A percentile compares a stretch with the other conserved stretches of the same genome.
Conservation (phyloP, 2,113 vertebrate genomes). For the Ptilorrhoa leucosticta region DNA sequence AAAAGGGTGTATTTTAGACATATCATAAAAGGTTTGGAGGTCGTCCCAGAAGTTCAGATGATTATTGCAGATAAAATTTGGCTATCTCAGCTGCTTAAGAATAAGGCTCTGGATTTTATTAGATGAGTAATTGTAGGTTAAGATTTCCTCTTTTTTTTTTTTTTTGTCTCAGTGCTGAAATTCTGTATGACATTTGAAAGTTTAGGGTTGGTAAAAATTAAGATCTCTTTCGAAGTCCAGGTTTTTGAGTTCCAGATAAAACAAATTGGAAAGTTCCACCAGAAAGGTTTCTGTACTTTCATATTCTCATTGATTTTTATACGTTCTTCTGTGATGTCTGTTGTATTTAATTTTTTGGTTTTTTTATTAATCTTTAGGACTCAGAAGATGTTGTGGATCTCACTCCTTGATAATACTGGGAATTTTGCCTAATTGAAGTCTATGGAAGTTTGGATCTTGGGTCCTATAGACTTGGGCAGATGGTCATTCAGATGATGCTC, state of each 20-base stretch:
- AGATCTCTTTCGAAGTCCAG: not conserved
- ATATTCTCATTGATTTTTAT: not conserved
- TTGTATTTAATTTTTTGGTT: not conserved
- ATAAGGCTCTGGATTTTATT: conserved; percentile 10
- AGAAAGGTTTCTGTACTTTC: not conserved
- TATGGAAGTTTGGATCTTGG: not conserved
- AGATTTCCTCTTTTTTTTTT: not conserved
- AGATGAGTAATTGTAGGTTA: not conserved
- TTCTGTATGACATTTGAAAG: not conserved
- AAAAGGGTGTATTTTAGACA: not conserved
- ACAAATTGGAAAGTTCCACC: not conserved
- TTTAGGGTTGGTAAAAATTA: not conserved
- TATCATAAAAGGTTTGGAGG: conserved; percentile 51
- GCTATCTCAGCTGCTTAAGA: not conserved
- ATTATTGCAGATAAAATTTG: conserved; percentile 32
- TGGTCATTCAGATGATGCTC: not conserved
- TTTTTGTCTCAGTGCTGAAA: not conserved
- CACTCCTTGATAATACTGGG: not conserved
- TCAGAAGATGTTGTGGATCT: not conserved
- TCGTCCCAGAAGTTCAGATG: conserved; percentile 34
- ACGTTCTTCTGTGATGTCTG: accelerated
- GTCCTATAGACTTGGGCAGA: not conserved
- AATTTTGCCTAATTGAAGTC: not conserved
- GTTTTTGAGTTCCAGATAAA: not conserved
- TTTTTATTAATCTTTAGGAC: not conserved